Percentiles rank a stretch among this genome's conserved stretches.
Conservation (phyloP, 2,888 invertebrate genomes). For the Drosophila seclusa region DNA sequence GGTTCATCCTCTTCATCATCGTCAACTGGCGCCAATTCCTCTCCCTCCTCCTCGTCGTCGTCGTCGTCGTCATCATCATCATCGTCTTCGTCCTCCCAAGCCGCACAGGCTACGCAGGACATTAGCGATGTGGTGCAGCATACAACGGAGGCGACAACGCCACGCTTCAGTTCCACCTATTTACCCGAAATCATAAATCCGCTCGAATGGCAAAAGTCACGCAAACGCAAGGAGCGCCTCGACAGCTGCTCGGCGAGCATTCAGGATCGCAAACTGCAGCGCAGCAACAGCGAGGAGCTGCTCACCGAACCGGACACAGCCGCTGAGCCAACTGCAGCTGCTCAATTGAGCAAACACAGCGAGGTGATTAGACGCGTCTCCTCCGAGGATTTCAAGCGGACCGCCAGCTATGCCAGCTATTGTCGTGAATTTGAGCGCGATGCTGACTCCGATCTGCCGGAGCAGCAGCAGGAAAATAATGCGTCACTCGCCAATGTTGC, state of each 20-base stretch:
- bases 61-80: constrained; percentile 59
- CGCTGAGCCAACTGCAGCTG: background rate
- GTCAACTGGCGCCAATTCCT: constrained; percentile 68
- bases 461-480: constrained; percentile 75
- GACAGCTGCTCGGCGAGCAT: constrained; percentile 87
- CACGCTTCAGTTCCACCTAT: constrained; percentile 83
- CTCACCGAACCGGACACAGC: constrained; percentile 85
- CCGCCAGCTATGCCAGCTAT: constrained; percentile 77
- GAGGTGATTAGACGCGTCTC: constrained; percentile 82
- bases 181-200: constrained; percentile 85
- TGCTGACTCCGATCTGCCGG: constrained; percentile 33
- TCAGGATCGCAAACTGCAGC: constrained; percentile 87
- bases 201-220: constrained; percentile 85
- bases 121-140: constrained; percentile 47
- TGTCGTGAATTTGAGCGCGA: constrained; percentile 74
- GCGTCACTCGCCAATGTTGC: constrained; percentile 75
- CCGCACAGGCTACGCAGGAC: constrained; percentile 47
- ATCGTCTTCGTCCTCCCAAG: constrained; percentile 57
- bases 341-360: constrained; percentile 23
- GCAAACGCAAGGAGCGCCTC: constrained; percentile 88
- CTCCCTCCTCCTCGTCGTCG: constrained; percentile 59
- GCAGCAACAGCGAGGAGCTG: constrained; percentile 88
- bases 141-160: constrained; percentile 40
- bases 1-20: constrained; percentile 84
- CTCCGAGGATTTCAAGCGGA: constrained; percentile 83